phyloP scores from a whole-genome alignment of 2,888 invertebrate species.

The Noctua fimbriata region DNA sequence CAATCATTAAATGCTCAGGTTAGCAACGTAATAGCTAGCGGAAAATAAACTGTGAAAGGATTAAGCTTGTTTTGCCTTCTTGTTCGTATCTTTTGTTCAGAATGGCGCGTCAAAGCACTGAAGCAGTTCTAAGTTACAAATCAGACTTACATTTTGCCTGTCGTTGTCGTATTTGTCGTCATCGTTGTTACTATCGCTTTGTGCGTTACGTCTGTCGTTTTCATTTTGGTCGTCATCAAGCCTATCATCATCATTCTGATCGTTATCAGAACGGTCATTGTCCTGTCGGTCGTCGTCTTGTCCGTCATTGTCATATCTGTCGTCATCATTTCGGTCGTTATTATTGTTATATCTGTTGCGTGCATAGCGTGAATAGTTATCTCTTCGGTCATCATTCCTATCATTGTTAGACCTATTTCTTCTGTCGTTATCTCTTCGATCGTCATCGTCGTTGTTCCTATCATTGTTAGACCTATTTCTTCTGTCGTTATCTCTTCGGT shows the following conservation, averaged over 20 bases:
- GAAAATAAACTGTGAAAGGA: not conserved
- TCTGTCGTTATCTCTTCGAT: not conserved
- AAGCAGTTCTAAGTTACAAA: constrained; percentile 10
- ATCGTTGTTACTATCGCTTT: too few species aligned
- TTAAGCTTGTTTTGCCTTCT: not conserved
- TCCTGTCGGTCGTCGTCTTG: not conserved
- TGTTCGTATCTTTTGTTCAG: constrained; percentile 6
- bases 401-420: too few species aligned
- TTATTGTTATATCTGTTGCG: too few species aligned
- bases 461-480: not conserved
- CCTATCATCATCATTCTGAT: not conserved
- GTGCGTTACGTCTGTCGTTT: not conserved
- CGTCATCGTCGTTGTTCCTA: not conserved
- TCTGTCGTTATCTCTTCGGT: not conserved
- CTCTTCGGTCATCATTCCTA: too few species aligned
- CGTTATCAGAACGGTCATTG: not conserved
- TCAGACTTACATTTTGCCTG: constrained; percentile 44
- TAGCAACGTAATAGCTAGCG: not conserved
- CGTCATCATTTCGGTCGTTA: not conserved
- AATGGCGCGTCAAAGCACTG: constrained; percentile 1
- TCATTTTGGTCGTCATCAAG: constrained; percentile 4
- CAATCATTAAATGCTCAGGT: not conserved
- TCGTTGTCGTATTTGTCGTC: constrained; percentile 19
- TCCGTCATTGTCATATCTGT: not conserved
- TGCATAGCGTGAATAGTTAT: too few species aligned